A percentile compares a stretch with the other conserved stretches of the same genome.
These are phyloP conservation scores for Scotopteryx bipunctaria DNA, from an alignment of 2,888 invertebrate genomes.

Conservation along the genomic window DNA sequence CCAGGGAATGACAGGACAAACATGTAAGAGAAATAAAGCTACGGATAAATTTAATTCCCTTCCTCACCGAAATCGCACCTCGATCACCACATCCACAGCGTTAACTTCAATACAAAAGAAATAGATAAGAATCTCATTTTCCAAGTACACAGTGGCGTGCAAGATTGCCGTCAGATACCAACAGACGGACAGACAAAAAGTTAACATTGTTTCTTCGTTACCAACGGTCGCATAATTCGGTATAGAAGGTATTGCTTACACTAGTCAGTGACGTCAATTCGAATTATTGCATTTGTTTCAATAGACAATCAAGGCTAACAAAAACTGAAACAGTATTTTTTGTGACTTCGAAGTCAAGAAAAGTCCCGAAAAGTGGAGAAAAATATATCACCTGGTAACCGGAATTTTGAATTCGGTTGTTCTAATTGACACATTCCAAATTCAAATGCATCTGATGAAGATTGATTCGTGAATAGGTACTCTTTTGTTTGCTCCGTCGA, in stretches of 20 bases:
- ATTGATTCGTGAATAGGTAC: conserved; percentile 22
- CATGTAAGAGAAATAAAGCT: too few relatives aligned
- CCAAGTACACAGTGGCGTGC: conserved; percentile 49
- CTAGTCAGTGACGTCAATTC: conserved; percentile 5
- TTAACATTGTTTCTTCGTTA: conserved; percentile 43
- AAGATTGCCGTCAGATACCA: conserved; percentile 59
- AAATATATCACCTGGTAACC: neutral
- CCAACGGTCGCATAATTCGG: conserved; percentile 28
- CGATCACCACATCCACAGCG: conserved; percentile 17
- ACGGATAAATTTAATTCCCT: conserved; percentile 13
- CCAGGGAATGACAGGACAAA: too few relatives aligned
- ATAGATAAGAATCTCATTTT: conserved; percentile 46
- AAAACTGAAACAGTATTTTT: neutral
- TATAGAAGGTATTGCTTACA: conserved; percentile 26
- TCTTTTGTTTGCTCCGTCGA: conserved; percentile 22
- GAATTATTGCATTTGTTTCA: too few relatives aligned
- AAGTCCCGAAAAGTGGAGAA: neutral
- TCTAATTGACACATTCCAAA: conserved; percentile 20
- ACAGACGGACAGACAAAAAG: conserved; percentile 44
- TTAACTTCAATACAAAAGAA: conserved; percentile 47
- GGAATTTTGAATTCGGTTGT: conserved; percentile 2
- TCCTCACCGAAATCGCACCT: conserved; percentile 17
- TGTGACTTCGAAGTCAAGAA: neutral
- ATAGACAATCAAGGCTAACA: too few relatives aligned
- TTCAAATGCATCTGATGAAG: conserved; percentile 20